Evolutionary conservation across 2,113 vertebrate species (phyloP), one percentile per base, ranked within the genome.

Genomic region (Ophthalmolycus amberensis): DNA sequence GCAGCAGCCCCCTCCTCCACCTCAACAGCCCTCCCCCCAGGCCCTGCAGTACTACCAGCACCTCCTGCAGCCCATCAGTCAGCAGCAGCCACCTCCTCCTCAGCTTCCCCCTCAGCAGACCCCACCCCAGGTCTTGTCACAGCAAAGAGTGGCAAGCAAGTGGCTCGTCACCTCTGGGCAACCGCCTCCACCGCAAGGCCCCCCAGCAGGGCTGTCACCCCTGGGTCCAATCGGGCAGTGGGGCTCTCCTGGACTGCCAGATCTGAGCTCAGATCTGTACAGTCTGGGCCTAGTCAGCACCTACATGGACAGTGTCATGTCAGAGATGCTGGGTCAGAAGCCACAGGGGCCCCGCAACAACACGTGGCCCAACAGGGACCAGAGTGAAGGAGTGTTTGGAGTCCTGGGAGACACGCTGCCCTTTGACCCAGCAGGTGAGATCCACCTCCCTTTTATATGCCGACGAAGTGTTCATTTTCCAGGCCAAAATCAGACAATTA

Each of bases 351-450:
- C 97, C 58, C 97, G 98, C 71, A 99, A 99, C 92, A 99, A 99
- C 91, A 99, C 98, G 0, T 99, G 98, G 98, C 98, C 98, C 71
- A 99, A 99, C 93, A 96, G 98, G 83, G 97, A 99, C 92, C 98
- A 99, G 94, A 98, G 94, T 22, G 98, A 99, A 50, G 97, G 97
- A 52, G 94, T 96, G 85, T 99, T 98, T 70, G 97, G 97, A 48
- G 97, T 98, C 93, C 68, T 99, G 93, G 98, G 97, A 89, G 98
- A 99, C 90, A 94, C 97, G 46, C 92, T 99, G 85, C 97, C 98
- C 77, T 99, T 99, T 71, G 98, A 99, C 90, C 98, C 98, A 69
- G 98, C 98, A 96, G 98, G 98, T 99, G 89, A 83, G 92, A 20
- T 8, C 14, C 11, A 34, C 34, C 11, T 37, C 56, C 8, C 5